These are phyloP conservation scores for Pterocles orientalis DNA, from an alignment of 2,113 vertebrate genomes.

Conservation along the genomic window DNA sequence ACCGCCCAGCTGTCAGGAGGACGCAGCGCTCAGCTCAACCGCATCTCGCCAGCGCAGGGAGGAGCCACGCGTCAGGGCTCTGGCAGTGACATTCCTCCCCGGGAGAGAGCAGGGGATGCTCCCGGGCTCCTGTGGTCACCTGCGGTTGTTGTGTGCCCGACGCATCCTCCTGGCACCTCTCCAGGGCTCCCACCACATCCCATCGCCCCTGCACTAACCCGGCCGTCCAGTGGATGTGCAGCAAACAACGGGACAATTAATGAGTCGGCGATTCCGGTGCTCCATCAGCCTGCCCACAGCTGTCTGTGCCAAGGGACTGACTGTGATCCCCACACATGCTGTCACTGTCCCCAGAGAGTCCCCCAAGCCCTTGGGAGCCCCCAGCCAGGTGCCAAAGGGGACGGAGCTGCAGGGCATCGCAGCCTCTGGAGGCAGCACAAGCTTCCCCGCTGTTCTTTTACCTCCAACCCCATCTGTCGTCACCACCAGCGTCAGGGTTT, in stretches of 20 bases:
- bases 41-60: neutral
- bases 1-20: neutral
- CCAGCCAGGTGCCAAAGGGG: accelerated
- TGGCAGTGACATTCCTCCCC: neutral
- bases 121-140: neutral
- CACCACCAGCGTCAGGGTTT: neutral
- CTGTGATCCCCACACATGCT: neutral
- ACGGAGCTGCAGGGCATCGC: neutral
- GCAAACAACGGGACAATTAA: neutral
- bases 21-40: neutral
- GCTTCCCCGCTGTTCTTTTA: neutral
- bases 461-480: neutral
- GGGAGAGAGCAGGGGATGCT: neutral
- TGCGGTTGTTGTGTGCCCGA: accelerated
- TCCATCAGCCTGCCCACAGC: neutral
- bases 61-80: accelerated
- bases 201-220: neutral
- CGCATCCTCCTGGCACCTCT: neutral
- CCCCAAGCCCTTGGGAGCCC: neutral
- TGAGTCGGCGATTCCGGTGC: neutral
- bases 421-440: neutral
- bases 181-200: neutral
- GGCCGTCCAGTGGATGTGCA: neutral
- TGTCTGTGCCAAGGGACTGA: too few relatives aligned
- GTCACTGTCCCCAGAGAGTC: neutral